Conservation (phyloP, 2,888 invertebrate species). For the Muscina levida region DNA sequence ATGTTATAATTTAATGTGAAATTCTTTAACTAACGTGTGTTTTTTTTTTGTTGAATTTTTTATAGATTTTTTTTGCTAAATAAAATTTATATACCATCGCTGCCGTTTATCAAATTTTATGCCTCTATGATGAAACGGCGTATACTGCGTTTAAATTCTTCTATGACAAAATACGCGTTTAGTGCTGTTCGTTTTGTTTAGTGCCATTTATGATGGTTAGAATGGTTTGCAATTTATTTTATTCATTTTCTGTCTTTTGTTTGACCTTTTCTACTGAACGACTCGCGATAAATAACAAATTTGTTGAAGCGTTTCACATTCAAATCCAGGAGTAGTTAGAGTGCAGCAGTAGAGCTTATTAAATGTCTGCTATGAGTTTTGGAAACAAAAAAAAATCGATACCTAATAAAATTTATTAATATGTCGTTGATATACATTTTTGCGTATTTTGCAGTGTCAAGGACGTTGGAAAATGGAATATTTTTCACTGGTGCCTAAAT, state of each 20-base stretch:
- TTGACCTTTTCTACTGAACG: too few species aligned
- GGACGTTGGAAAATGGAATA: constrained; percentile 3
- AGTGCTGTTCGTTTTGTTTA: too few species aligned
- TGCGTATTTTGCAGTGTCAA: background rate
- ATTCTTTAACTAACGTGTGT: too few species aligned
- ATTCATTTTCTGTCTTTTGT: too few species aligned
- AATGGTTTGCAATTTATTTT: too few species aligned
- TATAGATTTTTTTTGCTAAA: background rate
- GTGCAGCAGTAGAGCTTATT: too few species aligned
- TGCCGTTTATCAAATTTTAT: constrained; percentile 30
- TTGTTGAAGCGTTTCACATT: background rate
- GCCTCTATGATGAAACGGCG: background rate
- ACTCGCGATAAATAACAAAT: background rate
- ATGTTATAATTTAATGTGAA: background rate
- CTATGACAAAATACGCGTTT: too few species aligned
- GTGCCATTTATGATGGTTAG: too few species aligned
- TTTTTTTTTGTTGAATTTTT: background rate
- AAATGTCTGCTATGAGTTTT: too few species aligned
- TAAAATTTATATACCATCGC: constrained; percentile 18
- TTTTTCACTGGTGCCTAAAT: too few species aligned
- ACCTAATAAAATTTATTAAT: constrained; percentile 23
- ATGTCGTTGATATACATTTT: constrained; percentile 1
- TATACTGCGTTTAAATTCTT: too few species aligned
- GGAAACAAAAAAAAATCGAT: background rate
- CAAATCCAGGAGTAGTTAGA: background rate